Evolutionary conservation across 2,888 invertebrate species (phyloP).

Genomic region (Quadriops clusia): DNA sequence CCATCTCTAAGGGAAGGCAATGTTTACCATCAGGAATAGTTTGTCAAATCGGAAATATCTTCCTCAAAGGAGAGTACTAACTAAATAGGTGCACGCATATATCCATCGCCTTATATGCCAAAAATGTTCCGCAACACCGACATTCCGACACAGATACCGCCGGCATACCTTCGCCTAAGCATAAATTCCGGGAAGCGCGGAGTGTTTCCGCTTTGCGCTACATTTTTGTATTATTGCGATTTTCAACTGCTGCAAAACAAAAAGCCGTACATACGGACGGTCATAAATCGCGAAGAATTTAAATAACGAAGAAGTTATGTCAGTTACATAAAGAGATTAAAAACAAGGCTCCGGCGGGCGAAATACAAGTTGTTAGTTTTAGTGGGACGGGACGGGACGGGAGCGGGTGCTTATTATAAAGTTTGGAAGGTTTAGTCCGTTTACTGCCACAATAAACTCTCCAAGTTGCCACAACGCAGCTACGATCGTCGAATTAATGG

Average conservation of each 20-base stretch:
- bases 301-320: conserved; percentile 20
- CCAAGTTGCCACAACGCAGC: conserved; percentile 19
- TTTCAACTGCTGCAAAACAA: conserved; percentile 18
- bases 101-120: too few species aligned
- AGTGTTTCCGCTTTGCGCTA: conserved; percentile 12
- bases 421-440: conserved; percentile 27
- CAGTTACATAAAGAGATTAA: conserved; percentile 28
- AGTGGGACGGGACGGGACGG: conserved; percentile 16
- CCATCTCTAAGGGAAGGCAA: too few species aligned
- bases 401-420: conserved; percentile 28
- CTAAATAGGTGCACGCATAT: too few species aligned
- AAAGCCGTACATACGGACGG: conserved; percentile 13
- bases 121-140: too few species aligned
- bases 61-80: too few species aligned
- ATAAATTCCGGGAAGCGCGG: conserved; percentile 19
- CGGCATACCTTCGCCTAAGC: conserved; percentile 15
- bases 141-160: conserved; percentile 12
- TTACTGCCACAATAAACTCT: conserved; percentile 29
- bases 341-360: conserved; percentile 22
- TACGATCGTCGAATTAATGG: conserved; percentile 26
- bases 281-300: conserved; percentile 26
- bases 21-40: too few species aligned
- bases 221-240: conserved; percentile 20
- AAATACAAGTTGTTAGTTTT: conserved; percentile 17
- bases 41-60: too few species aligned